Percentiles rank a stretch among this genome's conserved stretches.
These are phyloP conservation scores for Lethocerus indicus DNA, from an alignment of 1,140 invertebrate genomes.

Conservation along the genomic window DNA sequence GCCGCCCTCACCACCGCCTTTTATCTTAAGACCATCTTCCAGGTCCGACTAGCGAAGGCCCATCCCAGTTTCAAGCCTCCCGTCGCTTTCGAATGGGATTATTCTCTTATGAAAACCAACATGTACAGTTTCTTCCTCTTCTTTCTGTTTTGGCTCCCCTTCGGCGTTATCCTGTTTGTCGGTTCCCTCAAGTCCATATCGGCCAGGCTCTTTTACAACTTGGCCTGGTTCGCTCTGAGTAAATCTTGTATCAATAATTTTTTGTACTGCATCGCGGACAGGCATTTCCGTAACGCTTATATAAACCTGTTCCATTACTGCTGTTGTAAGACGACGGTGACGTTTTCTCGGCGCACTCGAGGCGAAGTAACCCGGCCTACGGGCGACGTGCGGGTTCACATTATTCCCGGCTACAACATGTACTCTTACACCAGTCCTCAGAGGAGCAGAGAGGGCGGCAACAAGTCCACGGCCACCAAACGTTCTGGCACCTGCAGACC, in stretches of 20 bases:
- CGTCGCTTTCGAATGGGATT: constrained; percentile 41
- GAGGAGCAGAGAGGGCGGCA: constrained; percentile 15
- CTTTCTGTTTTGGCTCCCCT: constrained; percentile 48
- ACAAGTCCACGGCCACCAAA: constrained; percentile 16
- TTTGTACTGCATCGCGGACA: constrained; percentile 43
- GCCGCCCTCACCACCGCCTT: constrained; percentile 24
- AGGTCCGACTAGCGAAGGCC: constrained; percentile 25
- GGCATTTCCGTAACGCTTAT: constrained; percentile 56
- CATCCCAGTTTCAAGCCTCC: constrained; percentile 41
- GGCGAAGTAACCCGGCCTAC: constrained; percentile 33
- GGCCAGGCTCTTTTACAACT: constrained; percentile 37
- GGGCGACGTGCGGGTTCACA: constrained; percentile 55
- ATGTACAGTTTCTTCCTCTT: constrained; percentile 43
- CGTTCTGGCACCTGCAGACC: constrained; percentile 23
- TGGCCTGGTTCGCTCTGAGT: constrained; percentile 46
- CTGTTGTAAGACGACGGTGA: constrained; percentile 62
- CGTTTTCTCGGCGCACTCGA: constrained; percentile 42
- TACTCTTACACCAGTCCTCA: constrained; percentile 46
- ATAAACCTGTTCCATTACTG: constrained; percentile 65
- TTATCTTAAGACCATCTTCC: constrained; percentile 16
- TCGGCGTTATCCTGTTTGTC: constrained; percentile 33
- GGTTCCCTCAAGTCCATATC: constrained; percentile 28
- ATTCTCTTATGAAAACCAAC: constrained; percentile 41
- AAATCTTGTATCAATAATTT: constrained; percentile 50
- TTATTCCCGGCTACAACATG: constrained; percentile 54